Conservation (phyloP, 2,113 vertebrate species). For the Hemicordylus capensis region DNA sequence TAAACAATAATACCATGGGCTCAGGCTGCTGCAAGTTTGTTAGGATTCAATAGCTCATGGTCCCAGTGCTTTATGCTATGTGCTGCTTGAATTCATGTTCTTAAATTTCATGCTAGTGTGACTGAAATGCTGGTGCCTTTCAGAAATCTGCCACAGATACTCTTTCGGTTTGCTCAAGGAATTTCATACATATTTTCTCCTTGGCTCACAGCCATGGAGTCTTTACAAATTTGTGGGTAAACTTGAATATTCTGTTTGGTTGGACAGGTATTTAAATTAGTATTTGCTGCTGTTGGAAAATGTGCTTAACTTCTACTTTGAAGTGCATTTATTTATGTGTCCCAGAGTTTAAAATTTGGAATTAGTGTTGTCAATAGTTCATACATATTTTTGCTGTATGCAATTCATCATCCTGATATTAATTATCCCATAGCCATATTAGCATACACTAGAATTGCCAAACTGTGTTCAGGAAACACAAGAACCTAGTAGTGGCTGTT, state of each 20-base stretch:
- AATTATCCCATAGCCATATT: not conserved
- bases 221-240: not conserved
- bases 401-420: not conserved
- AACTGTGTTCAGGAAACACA: not conserved
- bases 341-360: not conserved
- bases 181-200: not conserved
- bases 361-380: not conserved
- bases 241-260: not conserved
- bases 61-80: not conserved
- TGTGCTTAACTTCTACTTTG: not conserved
- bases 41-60: not conserved
- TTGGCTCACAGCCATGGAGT: not conserved
- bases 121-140: not conserved
- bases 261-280: not conserved
- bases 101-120: not conserved
- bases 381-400: not conserved
- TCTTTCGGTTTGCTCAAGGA: not conserved
- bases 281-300: not conserved
- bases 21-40: not conserved
- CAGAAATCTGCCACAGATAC: not conserved
- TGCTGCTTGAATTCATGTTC: not conserved
- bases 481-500: too few species aligned
- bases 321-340: not conserved
- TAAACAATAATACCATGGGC: not conserved
- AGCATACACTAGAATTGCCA: not conserved